Base-by-base conservation (phyloP, 2,888 invertebrate genomes). In the Lissocephala sabroskyi region DNA sequence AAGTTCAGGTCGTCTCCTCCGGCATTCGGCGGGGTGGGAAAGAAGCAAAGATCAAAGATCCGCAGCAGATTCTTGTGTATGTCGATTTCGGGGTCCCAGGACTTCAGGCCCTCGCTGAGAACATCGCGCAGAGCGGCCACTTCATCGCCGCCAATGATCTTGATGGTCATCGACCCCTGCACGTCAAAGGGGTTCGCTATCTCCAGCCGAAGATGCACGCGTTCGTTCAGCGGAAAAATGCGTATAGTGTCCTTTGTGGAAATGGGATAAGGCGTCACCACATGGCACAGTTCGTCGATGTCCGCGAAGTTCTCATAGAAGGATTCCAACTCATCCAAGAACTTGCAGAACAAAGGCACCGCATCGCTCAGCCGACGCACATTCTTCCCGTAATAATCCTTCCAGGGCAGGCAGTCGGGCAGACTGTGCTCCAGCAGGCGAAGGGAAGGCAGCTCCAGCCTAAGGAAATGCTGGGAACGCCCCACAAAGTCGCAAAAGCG, bases 31-130 rank as follows among this genome's bases (percentile, higher is more conserved):
- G 70, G 66, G 81, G 82, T 82, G 4, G 85, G 84, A 51, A 84
- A 85, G 49, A 76, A 84, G 37, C 83, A 81, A 36, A 84, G 54
- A 52, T 83, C 82, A 32, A 85, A 84, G 2, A 83, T 83, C 14
- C 81, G 79, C 39, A 84, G 51, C n/a, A 84, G 65, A 61, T 84
- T 84, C 48, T 79, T 79, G 52, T 84, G 81, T 26, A 83, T 76
- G 57, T 84, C 81, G 40, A 83, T 45, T 13, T 84, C 83, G 0
- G 59, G 23, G 50, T 83, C 83, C 84, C 84, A 84, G 35, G 73
- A 71, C 16, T 64, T 55, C 2, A 83, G 55, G 0, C 82, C 82
- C 6, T 83, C 80, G 45, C 80, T 81, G 2, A 80, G 75, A 2
- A 70, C 60, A 16, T 74, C 57, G 0, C 84, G 70, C 29, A 83